Evolutionary conservation across 2,888 invertebrate species (phyloP).

Genomic region (Brachynemurus nebulosus): DNA sequence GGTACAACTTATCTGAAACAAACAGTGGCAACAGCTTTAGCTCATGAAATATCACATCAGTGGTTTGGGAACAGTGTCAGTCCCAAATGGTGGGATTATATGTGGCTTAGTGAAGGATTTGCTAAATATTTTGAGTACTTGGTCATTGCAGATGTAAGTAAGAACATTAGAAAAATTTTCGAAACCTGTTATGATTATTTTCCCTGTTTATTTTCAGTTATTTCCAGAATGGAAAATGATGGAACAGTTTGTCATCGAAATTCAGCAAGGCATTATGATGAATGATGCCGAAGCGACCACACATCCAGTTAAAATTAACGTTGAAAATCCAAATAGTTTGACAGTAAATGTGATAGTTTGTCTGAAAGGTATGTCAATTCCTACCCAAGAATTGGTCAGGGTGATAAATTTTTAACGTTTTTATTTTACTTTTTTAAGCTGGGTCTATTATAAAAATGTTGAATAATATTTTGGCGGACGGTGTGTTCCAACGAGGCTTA

Average conservation of each 20-base stretch:
- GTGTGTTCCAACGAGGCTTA: too few species aligned
- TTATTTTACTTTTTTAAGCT: too few species aligned
- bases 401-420: too few species aligned
- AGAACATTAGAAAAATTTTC: too few species aligned
- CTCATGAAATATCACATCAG: slow-evolving; percentile 42
- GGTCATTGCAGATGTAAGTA: too few species aligned
- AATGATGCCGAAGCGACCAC: slow-evolving; percentile 33
- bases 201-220: slow-evolving; percentile 21
- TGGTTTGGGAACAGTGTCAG: slow-evolving; percentile 36
- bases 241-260: slow-evolving; percentile 31
- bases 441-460: too few species aligned
- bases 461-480: too few species aligned
- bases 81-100: slow-evolving; percentile 29
- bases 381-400: too few species aligned
- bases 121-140: slow-evolving; percentile 38
- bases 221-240: slow-evolving; percentile 30
- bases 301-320: slow-evolving; percentile 39
- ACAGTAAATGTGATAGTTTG: slow-evolving; percentile 41
- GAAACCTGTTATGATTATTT: not conserved
- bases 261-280: slow-evolving; percentile 27
- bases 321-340: slow-evolving; percentile 36
- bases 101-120: slow-evolving; percentile 38
- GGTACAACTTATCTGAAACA: slow-evolving; percentile 31
- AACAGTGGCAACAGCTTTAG: slow-evolving; percentile 26
- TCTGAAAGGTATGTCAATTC: slow-evolving; percentile 34